Evolutionary conservation across 2,113 vertebrate species (phyloP).

Genomic region (Ceyx margarethae): DNA sequence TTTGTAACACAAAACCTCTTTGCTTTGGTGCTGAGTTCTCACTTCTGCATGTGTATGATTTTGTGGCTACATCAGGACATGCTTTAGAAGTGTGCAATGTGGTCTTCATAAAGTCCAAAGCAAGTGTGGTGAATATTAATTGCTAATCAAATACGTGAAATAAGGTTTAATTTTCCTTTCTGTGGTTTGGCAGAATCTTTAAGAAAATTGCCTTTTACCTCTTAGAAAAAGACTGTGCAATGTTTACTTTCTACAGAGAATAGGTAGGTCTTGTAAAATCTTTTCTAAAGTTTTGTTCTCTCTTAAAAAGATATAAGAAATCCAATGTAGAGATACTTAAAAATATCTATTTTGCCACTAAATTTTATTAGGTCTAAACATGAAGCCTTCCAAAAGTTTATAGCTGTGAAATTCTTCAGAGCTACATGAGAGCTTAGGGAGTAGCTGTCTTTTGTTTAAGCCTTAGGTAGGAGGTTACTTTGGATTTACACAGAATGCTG

Average conservation of each 20-base stretch:
- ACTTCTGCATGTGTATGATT: not conserved
- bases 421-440: not conserved
- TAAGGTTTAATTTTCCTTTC: not conserved
- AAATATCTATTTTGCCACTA: not conserved
- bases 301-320: not conserved
- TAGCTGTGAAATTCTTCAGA: not conserved
- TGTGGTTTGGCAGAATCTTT: not conserved
- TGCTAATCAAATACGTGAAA: not conserved
- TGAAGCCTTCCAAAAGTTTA: not conserved
- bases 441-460: not conserved
- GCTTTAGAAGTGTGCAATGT: not conserved
- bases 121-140: not conserved
- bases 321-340: not conserved
- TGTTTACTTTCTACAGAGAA: not conserved
- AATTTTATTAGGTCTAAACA: not conserved
- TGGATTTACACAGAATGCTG: not conserved
- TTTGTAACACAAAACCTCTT: conserved; percentile 35
- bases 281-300: not conserved
- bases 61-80: not conserved
- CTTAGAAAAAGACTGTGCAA: not conserved
- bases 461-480: not conserved
- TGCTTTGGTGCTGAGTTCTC: not conserved
- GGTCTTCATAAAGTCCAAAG: not conserved
- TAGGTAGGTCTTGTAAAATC: not conserved
- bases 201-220: not conserved